Base-by-base conservation (phyloP, 2,113 vertebrate species). In the Sterrhoptilus dennistouni region DNA sequence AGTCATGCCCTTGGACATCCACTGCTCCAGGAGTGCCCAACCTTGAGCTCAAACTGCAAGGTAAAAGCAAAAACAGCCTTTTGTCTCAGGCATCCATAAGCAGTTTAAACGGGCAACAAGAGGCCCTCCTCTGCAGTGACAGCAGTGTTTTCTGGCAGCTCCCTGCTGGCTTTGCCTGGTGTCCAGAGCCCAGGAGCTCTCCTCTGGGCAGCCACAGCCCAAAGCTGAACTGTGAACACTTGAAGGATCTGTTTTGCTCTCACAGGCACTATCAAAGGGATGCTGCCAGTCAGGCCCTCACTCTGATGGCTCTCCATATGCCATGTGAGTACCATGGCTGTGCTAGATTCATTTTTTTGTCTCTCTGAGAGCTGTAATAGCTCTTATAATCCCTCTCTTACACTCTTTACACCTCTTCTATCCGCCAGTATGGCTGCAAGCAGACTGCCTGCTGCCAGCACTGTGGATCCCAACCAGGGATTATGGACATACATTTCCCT, bases 31-130 rank as follows among this genome's bases (percentile, higher is more conserved):
- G 64, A 76, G 42, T 16, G 40, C 28, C 75, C 78, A 54, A 59
- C 59, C 54, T 74, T 74, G 56, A 90, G 38, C 64, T 90, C 44
- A 25, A 80, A 13, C 45, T 25, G 9, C 36, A 70, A 77, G 63
- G 71, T n/a, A 57, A 61, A 76, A 88, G 36, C 66, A 89, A 70
- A 93, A 83, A 14, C 53, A 76, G 56, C n/a, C 31, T 91, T 89
- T 87, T 84, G 38, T 52, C 69, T 77, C 54, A 52, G 45, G n/a
- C 83, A 89, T 59, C 36, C 77, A 24, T 47, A 86, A 88, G 53
- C 40, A 92, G 35, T 35, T 45, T 36, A 38, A 70, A 47, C 0
- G 9, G 33, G 11, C 29, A 57, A 35, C 38, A 38, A 63, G n/a
- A 66, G 16, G 12, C 8, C 20, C 50, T 78, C 47, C 23, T 85